Base-by-base conservation (phyloP, 2,113 vertebrate species). In the Cervus canadensis region DNA sequence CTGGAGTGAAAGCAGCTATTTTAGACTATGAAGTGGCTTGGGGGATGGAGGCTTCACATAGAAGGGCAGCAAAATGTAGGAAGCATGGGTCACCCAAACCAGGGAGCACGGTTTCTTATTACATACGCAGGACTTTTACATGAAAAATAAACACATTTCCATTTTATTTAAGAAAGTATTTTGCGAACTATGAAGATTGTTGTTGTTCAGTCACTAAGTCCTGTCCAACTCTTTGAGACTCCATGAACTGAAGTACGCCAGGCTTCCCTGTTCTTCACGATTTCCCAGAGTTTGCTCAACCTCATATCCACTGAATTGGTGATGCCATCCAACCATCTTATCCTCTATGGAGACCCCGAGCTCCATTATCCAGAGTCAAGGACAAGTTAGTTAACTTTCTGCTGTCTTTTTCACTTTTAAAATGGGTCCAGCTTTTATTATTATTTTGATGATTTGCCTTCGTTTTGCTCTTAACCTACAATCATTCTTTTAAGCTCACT, bases 51-150 rank as follows among this genome's bases (percentile, higher is more conserved):
- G 13, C 36, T 10, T 88, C 21, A 12, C 52, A 16, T 2, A 13
- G 43, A 7, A 71, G 52, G 52, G 43, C 3, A 1, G 26, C 43
- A 43, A 50, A 21, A 30, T 0, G 23, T 19, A 1, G 36, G 84
- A 57, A 28, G 7, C 33, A 43, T 54, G 62, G 14, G 19, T 19
- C 43, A 62, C 56, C 19, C 52, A 59, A 50, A 17, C 79, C 5
- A 19, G 81, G 30, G 54, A 0, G 10, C 50, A 2, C 13, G 4
- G 15, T 5, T 30, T 6, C n/a, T 57, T 30, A 2, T 76, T 23
- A 16, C 6, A 0, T 13, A 40, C 4, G 26, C 0, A 12, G 45
- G 12, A 16, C 56, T 48, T 88, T 48, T 26, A 25, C 26, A 28
- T 23, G 54, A 48, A 43, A 36, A 81, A 76, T 7, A 78, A 82